Percentiles rank a stretch among this genome's conserved stretches.
These are phyloP conservation scores for Noctuana brunneofusca DNA, from an alignment of 2,888 invertebrate genomes.

Conservation along the genomic window DNA sequence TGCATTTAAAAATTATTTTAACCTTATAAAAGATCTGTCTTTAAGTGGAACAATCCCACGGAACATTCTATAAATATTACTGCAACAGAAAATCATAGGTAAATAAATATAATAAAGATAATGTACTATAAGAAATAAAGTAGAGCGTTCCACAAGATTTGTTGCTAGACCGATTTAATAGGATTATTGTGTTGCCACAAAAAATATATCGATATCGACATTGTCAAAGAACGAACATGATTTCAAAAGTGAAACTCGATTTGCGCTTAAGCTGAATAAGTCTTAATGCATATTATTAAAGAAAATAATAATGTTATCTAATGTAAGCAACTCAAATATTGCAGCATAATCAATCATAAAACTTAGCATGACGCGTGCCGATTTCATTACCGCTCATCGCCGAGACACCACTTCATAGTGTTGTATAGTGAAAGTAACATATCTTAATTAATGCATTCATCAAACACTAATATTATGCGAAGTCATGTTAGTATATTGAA, in stretches of 20 bases:
- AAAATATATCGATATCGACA: background rate
- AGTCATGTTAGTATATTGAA: constrained; percentile 8
- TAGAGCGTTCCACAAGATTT: background rate
- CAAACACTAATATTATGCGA: constrained; percentile 12
- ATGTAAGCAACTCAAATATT: constrained; percentile 15
- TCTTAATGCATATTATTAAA: constrained; percentile 15
- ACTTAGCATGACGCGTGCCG: constrained; percentile 22
- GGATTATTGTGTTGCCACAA: background rate
- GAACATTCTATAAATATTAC: background rate
- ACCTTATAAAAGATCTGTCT: background rate
- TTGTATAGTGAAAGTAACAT: constrained; percentile 27
- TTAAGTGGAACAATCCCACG: background rate
- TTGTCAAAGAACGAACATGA: constrained; percentile 9
- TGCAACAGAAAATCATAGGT: too few species aligned
- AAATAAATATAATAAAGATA: too few species aligned
- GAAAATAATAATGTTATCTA: background rate
- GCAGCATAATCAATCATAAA: constrained; percentile 22
- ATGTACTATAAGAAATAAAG: background rate
- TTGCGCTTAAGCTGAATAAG: constrained; percentile 1
- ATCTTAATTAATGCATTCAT: constrained; percentile 24
- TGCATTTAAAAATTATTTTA: too few species aligned
- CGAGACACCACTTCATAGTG: constrained; percentile 7
- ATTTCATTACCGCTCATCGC: constrained; percentile 27
- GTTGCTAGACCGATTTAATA: background rate
- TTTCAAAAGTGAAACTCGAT: constrained; percentile 11